These are phyloP conservation scores for Rhizoglyphus robini DNA, from an alignment of 1,140 invertebrate genomes.

Conservation along the genomic window DNA sequence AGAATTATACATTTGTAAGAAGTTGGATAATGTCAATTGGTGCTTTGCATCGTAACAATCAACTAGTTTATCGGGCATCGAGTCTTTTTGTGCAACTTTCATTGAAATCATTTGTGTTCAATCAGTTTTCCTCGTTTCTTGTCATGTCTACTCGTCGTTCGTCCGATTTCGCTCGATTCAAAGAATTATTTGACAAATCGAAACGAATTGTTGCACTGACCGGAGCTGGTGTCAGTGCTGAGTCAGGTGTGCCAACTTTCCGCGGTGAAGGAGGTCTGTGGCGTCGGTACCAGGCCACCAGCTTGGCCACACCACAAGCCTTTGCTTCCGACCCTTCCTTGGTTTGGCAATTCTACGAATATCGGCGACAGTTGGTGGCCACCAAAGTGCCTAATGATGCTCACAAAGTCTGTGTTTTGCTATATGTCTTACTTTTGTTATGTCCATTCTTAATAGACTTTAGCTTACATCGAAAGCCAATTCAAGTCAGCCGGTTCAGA, in stretches of 20 bases:
- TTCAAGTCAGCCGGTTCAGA: conserved; percentile 38
- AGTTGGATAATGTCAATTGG: too few species aligned
- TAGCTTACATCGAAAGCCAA: conserved; percentile 58
- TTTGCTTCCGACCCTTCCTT: conserved; percentile 51
- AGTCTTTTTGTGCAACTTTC: too few species aligned
- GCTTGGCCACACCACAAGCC: conserved; percentile 50
- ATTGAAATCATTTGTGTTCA: too few species aligned
- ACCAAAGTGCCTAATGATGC: conserved; percentile 53
- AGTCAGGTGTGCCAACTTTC: conserved; percentile 68
- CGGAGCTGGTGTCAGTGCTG: conserved; percentile 62
- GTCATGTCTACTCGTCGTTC: too few species aligned
- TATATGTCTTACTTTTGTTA: background rate
- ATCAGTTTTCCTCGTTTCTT: too few species aligned
- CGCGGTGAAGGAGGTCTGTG: conserved; percentile 59
- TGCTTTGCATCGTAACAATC: too few species aligned
- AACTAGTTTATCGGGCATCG: too few species aligned
- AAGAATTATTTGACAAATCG: conserved; percentile 39
- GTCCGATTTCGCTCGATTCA: conserved; percentile 42
- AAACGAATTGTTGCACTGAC: conserved; percentile 53
- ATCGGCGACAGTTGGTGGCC: conserved; percentile 49
- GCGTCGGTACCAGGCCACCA: conserved; percentile 51
- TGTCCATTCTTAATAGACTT: conserved; percentile 35
- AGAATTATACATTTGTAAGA: too few species aligned
- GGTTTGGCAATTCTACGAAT: conserved; percentile 68
- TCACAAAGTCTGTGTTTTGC: conserved; percentile 40